Base-by-base conservation (phyloP, 2,888 invertebrate genomes). In the Drosophila falleni region DNA sequence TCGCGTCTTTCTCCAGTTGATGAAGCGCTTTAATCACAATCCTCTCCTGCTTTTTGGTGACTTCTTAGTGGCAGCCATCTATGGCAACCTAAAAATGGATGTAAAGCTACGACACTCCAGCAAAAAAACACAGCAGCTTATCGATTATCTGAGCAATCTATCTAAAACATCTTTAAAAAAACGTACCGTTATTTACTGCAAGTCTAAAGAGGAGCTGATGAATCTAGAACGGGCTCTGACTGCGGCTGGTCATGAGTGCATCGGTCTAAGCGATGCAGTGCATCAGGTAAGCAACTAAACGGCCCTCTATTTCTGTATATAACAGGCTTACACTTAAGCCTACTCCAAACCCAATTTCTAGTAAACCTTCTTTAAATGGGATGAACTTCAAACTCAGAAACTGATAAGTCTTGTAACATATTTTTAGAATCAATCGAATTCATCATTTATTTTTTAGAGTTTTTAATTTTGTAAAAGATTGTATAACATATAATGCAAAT, bases 21-120 rank as follows among this genome's bases (percentile, higher is more conserved):
- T 70, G 0, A 69, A 61, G 10, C 55, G 33, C 0, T 33, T 58
- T 1, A 46, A 56, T 0, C 1, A 6, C 0, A 50, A 75, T 10
- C 80, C 80, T 11, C 31, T 89, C 1, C n/a, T 84, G 15, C 65
- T 86, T 0, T 82, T 89, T n/a, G 78, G 73, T 0, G 63, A 86
- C 42, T 87, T 74, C 19, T 50, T 86, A 0, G 75, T 75, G 47
- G 89, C 85, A 0, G 72, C 78, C 11, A 44, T 86, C 13, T 86
- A 86, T 37, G 89, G 89, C 0, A 16, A 46, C 15, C 5, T 85
- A 0, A 70, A 51, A 15, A 13, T 85, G 0, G 41, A 63, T 5
- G 31, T 79, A 0, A 6, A 11, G 1, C 5, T 78, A 0, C 4
- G 23, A 4, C 29, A 6, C 0, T 51, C 50, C 8, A 15, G 33